These are phyloP conservation scores for Morone saxatilis DNA, from an alignment of 2,113 vertebrate genomes.

Conservation along the genomic window DNA sequence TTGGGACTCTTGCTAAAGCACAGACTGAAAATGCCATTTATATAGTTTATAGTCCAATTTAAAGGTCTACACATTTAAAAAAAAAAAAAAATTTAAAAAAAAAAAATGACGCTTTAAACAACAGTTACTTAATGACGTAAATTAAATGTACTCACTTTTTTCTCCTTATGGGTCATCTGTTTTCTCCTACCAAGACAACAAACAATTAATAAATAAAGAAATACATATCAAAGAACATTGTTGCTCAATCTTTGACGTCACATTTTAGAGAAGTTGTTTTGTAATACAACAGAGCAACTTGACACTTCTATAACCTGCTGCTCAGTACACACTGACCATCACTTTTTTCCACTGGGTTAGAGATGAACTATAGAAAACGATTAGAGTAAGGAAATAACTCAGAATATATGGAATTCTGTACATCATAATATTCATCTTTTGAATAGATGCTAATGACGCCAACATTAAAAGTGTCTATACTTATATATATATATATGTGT, in stretches of 20 bases:
- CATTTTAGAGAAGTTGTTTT: conserved; percentile 25
- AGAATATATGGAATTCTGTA: neutral
- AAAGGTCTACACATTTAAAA: no score
- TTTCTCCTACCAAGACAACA: conserved; percentile 55
- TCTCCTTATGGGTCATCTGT: neutral
- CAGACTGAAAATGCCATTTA: no score
- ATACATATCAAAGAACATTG: neutral
- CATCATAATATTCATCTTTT: neutral
- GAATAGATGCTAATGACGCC: neutral
- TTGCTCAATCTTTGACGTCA: conserved; percentile 1
- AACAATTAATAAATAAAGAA: neutral
- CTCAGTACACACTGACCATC: neutral
- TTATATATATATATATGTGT: no score
- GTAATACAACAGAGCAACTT: conserved; percentile 12
- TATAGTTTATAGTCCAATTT: no score
- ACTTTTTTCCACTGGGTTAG: neutral
- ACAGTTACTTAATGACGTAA: no score
- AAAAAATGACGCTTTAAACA: no score
- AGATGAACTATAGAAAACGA: neutral
- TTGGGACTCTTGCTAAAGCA: no score
- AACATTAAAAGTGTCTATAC: neutral
- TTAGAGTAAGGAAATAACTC: neutral
- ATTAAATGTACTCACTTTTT: conserved; percentile 53
- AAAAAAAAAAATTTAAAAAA: no score
- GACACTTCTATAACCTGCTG: neutral